Evolutionary conservation across 2,888 invertebrate species (phyloP), one percentile per base, ranked within the genome.

Genomic region (Tachina lurida): DNA sequence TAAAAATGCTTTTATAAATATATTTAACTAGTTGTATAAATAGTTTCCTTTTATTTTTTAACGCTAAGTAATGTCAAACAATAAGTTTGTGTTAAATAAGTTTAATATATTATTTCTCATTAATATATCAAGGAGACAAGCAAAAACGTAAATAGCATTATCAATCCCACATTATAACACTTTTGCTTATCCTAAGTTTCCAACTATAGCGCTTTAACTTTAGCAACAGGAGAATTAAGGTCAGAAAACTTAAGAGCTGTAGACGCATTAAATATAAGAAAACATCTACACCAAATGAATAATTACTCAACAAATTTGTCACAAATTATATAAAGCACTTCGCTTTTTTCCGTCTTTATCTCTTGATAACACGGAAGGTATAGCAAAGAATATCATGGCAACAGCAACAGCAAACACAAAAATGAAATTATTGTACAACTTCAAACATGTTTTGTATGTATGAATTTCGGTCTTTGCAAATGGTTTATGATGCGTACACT

Each of bases 271-370:
- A 67, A 22, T 62, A 15, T 31, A 65, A 54, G 31, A 73, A 68
- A 15, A 49, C 47, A 78, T 71, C 81, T 76, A 84, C 74, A 54
- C 65, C 76, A 79, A 82, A 79, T 86, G 84, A 86, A 81, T 86
- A 84, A 87, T 87, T 86, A 84, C 86, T 82, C 60, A 82, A 74
- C 73, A 83, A 87, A 87, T 87, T 87, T 87, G 85, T 88, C 83
- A 75, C 60, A 79, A 77, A 86, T 85, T 85, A 82, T 63, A 70
- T 65, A 70, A 82, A 75, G 70, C 70, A 85, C 71, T 78, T 73
- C 62, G 73, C 4, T 71, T 17, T 41, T 56, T 13, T 19, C n/a
- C 12, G 10, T 31, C 65, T 3, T 4, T 43, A 43, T 22, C 52
- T 12, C 12, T 1, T 15, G n/a, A 3, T n/a, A 70, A 70, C n/a